Evolutionary conservation across 2,113 vertebrate species (phyloP).

Genomic region (Amazona guildingii): DNA sequence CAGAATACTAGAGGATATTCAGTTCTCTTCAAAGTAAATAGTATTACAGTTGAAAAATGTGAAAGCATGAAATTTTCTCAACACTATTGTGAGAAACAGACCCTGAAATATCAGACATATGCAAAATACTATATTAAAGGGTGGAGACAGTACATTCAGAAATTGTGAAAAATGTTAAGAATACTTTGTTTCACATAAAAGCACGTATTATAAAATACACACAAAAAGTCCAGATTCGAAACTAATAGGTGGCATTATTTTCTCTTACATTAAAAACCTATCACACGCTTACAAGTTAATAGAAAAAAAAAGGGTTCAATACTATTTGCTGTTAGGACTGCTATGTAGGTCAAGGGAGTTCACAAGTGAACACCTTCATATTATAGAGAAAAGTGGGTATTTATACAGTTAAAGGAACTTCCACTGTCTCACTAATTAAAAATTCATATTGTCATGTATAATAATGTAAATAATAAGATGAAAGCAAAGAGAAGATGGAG

Average conservation of each 20-base stretch:
- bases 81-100: constrained; percentile 31
- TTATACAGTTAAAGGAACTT: not conserved
- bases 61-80: constrained; percentile 63
- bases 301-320: not conserved
- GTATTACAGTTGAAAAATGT: constrained; percentile 48
- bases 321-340: not conserved
- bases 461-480: not conserved
- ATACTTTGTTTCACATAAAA: constrained; percentile 3
- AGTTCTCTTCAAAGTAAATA: constrained; percentile 48
- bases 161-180: not conserved
- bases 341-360: not conserved
- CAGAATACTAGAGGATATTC: constrained; percentile 36
- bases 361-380: not conserved
- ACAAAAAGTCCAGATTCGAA: not conserved
- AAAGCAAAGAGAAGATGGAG: not conserved
- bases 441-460: not conserved
- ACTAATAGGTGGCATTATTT: not conserved
- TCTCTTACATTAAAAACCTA: not conserved
- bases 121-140: constrained; percentile 10
- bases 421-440: not conserved
- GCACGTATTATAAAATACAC: not conserved
- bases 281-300: not conserved
- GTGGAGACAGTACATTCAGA: not conserved
- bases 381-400: not conserved
- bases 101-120: not conserved